phyloP scores from a whole-genome alignment of 1,140 invertebrate genomes.

The Lepidurus packardi region DNA sequence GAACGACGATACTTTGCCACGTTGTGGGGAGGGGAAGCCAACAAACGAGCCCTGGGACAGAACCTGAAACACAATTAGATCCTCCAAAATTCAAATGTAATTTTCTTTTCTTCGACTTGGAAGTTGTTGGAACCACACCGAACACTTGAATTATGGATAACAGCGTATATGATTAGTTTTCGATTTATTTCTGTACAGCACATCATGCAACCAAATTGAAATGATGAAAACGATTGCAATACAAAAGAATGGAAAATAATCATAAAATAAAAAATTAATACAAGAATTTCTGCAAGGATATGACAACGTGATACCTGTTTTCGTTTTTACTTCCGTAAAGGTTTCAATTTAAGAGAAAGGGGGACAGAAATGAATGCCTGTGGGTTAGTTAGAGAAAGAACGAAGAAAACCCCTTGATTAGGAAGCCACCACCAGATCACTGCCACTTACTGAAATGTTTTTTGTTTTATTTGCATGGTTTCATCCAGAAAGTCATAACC shows the following conservation, averaged over 20 bases:
- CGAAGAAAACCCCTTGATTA: not conserved
- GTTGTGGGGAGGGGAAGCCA: constrained; percentile 48
- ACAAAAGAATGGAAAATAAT: not conserved
- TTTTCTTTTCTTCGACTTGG: constrained; percentile 25
- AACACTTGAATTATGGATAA: constrained; percentile 17
- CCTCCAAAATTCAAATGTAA: not conserved
- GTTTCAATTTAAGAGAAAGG: not conserved
- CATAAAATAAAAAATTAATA: not conserved
- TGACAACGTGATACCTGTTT: not conserved
- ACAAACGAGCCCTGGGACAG: constrained; percentile 43
- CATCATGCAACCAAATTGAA: not conserved
- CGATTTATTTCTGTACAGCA: constrained; percentile 15
- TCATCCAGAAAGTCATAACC: not conserved
- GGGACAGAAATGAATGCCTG: not conserved
- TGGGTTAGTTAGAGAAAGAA: not conserved
- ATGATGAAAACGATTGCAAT: not conserved
- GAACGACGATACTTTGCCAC: constrained; percentile 48
- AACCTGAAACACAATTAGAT: constrained; percentile 43
- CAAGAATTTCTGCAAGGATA: not conserved
- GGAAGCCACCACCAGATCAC: not conserved
- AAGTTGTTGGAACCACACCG: constrained; percentile 8
- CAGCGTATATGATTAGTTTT: constrained; percentile 9
- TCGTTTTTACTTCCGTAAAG: not conserved
- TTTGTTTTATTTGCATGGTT: not conserved
- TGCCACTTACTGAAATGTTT: constrained; percentile 19